phyloP scores from a whole-genome alignment of 2,888 invertebrate genomes.

The Herminia tarsipennalis region DNA sequence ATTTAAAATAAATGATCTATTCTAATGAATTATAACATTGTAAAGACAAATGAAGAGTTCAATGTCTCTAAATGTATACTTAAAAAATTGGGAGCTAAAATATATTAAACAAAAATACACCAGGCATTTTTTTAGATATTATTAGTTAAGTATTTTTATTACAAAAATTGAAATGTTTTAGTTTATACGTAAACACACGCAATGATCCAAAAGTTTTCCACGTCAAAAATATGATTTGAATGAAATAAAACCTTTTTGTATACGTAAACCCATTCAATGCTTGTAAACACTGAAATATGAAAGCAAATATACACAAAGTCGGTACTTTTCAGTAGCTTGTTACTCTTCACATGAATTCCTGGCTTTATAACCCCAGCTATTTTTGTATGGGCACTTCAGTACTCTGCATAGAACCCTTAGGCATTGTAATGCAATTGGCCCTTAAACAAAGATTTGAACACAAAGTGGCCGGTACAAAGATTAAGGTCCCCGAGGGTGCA shows the following conservation, averaged over 20 bases:
- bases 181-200: no score
- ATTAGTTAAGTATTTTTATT: no score
- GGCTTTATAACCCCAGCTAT: conserved; percentile 19
- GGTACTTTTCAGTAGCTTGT: conserved; percentile 16
- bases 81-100: no score
- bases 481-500: conserved; percentile 66
- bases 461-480: conserved; percentile 60
- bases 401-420: conserved; percentile 40
- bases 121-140: no score
- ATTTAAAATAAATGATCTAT: no score
- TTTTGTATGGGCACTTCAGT: conserved; percentile 31
- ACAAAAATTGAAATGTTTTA: no score
- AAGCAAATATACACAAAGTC: conserved; percentile 14
- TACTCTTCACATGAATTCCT: conserved; percentile 11
- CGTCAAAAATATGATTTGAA: conserved; percentile 1
- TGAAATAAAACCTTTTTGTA: conserved; percentile 4
- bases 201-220: no score
- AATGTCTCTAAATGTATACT: no score
- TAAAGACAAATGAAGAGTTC: no score
- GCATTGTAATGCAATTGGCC: conserved; percentile 59
- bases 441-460: conserved; percentile 64
- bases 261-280: conserved; percentile 13
- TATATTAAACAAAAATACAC: no score
- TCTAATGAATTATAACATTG: no score
- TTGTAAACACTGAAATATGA: conserved; percentile 23